Base-by-base conservation (phyloP, 2,888 invertebrate species). In the Tenodera sinensis region DNA sequence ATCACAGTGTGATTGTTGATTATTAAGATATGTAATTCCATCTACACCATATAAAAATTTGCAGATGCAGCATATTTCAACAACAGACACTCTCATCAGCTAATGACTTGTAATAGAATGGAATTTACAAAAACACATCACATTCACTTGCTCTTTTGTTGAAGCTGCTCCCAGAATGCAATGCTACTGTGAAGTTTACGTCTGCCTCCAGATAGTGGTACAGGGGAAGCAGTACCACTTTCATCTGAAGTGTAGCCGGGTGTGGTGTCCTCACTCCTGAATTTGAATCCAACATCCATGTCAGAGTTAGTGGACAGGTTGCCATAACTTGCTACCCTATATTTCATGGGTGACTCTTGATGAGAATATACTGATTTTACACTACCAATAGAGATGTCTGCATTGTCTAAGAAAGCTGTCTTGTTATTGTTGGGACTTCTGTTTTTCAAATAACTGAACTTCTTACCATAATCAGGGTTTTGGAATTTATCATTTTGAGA, bases 141-240 rank as follows among this genome's bases (percentile, higher is more conserved):
- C 25, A 71, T 83, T 86, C 87, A 87, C 83, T 87, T 87, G 28
- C 87, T 34, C 9, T 34, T 25, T 20, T 87, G 89, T 83, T 93
- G 92, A 89, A 93, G 90, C 90, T 93, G 91, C 89, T 93, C 93
- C 93, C 93, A 93, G 90, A 93, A 93, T 90, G 92, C 91, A 85
- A 93, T 93, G 89, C 93, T 93, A 87, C 92, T 92, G 81, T 92
- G 92, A 25, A 93, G 90, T 90, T 92, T 93, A n/a, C 92, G 93
- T 27, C 84, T 84, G 20, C 54, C 28, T 27, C 82, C 83, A 8
- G 71, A 82, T 15, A 87, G 20, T 25, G 90, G 89, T 8, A 83
- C 82, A 4, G 92, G 92, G 7, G 92, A 91, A 83, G 92, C 92
- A 12, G 92, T 91, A 83, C 90, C 91, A 83, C 90, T 91, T 71